phyloP scores from a whole-genome alignment of 2,888 invertebrate genomes.

The Tenthredo amoena region DNA sequence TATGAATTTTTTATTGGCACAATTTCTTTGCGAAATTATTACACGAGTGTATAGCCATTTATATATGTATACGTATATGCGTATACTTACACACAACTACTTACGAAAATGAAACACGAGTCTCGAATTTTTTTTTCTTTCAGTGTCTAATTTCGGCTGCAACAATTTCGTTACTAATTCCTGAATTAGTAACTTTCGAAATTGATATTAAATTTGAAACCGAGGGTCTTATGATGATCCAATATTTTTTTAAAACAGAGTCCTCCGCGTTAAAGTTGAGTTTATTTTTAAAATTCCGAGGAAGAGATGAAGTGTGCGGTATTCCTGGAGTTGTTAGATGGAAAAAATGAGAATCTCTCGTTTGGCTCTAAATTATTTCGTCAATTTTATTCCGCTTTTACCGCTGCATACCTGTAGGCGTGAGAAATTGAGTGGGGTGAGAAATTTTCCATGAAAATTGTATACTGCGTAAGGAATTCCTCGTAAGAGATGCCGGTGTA shows the following conservation, averaged over 20 bases:
- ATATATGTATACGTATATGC: neutral
- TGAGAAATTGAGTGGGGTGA: neutral
- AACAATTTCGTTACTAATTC: neutral
- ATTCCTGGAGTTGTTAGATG: neutral
- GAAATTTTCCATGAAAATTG: slow-evolving; percentile 4
- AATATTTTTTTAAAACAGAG: neutral
- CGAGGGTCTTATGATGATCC: neutral
- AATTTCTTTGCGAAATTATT: slow-evolving; percentile 30
- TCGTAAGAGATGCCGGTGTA: neutral
- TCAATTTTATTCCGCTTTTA: neutral
- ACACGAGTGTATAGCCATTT: neutral
- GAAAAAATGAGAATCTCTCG: neutral
- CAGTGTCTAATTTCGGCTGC: neutral
- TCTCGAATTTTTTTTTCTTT: neutral
- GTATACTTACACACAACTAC: neutral
- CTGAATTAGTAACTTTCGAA: neutral
- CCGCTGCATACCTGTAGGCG: neutral
- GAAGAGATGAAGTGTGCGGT: neutral
- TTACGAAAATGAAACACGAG: neutral
- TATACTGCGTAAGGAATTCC: neutral
- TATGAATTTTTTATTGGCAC: slow-evolving; percentile 28
- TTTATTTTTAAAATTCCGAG: neutral
- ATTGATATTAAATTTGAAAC: neutral
- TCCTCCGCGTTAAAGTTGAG: neutral
- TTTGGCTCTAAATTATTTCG: neutral